These are phyloP conservation scores for Colaptes auratus DNA, from an alignment of 2,113 vertebrate genomes.

Conservation along the genomic window DNA sequence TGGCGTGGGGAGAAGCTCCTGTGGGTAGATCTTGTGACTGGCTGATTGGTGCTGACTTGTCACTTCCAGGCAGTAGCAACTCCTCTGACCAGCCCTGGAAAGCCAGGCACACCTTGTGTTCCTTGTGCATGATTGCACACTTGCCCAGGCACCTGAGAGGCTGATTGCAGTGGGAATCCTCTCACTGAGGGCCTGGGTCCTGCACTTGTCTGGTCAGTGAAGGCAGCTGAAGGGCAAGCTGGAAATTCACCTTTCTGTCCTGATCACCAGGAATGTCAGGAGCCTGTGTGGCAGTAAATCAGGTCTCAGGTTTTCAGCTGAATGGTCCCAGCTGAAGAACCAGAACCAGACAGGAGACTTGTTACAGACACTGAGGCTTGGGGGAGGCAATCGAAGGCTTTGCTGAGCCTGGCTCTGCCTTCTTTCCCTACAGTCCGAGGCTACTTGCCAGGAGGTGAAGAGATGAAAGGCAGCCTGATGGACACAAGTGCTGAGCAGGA, in stretches of 20 bases:
- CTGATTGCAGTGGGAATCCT: conserved; percentile 16
- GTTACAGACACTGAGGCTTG: neutral
- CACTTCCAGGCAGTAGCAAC: neutral
- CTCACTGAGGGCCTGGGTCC: neutral
- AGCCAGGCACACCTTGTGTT: neutral
- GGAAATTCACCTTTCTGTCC: neutral
- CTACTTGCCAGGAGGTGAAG: conserved; percentile 89
- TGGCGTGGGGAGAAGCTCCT: neutral
- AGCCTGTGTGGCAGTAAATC: neutral
- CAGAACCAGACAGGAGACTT: neutral
- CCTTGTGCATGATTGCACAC: conserved; percentile 10
- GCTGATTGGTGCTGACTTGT: neutral
- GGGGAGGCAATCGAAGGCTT: neutral
- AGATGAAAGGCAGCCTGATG: conserved; percentile 89
- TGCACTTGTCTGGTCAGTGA: neutral
- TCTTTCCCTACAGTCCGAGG: conserved; percentile 85
- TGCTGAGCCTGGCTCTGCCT: neutral
- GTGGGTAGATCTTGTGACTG: neutral
- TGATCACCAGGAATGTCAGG: neutral
- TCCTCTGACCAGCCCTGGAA: conserved; percentile 15
- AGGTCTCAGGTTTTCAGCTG: neutral
- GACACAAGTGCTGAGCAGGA: conserved; percentile 91
- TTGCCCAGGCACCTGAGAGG: neutral
- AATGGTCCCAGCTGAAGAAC: neutral
- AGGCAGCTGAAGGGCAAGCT: neutral